Evolutionary conservation across 2,888 invertebrate species (phyloP).

Genomic region (Morpho helenor): DNA sequence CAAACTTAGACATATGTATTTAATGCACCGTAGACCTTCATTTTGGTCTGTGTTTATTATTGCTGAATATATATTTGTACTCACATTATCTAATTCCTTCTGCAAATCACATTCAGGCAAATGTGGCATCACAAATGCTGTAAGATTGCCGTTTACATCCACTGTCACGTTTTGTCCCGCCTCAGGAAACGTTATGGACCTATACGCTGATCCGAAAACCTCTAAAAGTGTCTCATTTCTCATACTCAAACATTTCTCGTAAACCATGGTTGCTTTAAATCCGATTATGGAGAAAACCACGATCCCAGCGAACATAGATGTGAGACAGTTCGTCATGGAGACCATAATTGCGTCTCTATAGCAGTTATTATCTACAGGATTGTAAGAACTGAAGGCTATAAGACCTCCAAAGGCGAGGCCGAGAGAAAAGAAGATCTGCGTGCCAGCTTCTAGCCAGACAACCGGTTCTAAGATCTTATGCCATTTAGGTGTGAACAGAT

Average conservation of each 20-base stretch:
- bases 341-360: constrained; percentile 96
- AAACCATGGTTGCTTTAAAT: constrained; percentile 93
- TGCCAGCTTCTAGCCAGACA: constrained; percentile 98
- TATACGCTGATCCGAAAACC: constrained; percentile 74
- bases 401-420: constrained; percentile 97
- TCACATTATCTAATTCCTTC: constrained; percentile 93
- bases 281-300: constrained; percentile 98
- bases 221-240: constrained; percentile 80
- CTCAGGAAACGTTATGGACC: constrained; percentile 71
- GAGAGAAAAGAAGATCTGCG: constrained; percentile 97
- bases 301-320: constrained; percentile 97
- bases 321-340: constrained; percentile 94
- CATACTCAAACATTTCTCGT: constrained; percentile 84
- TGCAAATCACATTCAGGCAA: constrained; percentile 89
- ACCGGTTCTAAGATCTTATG: constrained; percentile 94
- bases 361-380: constrained; percentile 97
- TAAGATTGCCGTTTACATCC: constrained; percentile 74
- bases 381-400: constrained; percentile 97
- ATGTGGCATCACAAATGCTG: constrained; percentile 80
- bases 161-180: constrained; percentile 77
- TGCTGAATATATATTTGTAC: constrained; percentile 40
- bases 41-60: no score
- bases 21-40: no score
- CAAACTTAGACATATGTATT: no score
- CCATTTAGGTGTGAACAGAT: constrained; percentile 96